Evolutionary conservation across 2,113 vertebrate genomes (phyloP).

Genomic region (Hyaena hyaena): DNA sequence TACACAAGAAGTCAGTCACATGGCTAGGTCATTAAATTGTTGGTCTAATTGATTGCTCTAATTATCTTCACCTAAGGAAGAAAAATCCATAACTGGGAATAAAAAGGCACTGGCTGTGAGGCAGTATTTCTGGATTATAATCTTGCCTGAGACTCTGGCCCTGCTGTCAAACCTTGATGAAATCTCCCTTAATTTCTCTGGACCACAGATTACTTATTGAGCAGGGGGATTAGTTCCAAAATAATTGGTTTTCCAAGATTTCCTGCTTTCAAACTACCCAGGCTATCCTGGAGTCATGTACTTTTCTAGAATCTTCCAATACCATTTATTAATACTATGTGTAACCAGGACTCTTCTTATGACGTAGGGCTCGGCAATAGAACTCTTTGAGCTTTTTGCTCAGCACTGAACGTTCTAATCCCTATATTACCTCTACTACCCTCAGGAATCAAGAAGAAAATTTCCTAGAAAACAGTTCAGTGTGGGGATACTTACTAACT

Average conservation of each 20-base stretch:
- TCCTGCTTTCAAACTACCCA: background rate
- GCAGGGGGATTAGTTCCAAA: background rate
- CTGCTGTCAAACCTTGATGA: background rate
- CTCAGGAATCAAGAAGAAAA: background rate
- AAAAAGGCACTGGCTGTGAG: background rate
- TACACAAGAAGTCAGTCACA: background rate
- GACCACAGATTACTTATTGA: background rate
- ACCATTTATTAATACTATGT: background rate
- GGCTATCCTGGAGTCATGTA: background rate
- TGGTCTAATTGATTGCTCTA: background rate
- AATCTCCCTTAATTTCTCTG: background rate
- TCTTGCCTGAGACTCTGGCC: background rate
- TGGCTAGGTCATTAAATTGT: background rate
- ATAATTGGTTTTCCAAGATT: background rate
- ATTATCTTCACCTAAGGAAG: background rate
- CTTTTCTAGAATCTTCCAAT: slow-evolving; percentile 1
- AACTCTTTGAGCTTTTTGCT: background rate
- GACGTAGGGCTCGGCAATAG: background rate
- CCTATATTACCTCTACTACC: background rate
- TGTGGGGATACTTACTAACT: background rate
- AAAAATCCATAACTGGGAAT: background rate
- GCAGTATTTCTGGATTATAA: slow-evolving; percentile 2
- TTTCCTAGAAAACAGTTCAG: background rate
- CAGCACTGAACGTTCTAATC: background rate
- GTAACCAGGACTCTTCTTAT: background rate